Evolutionary conservation across 2,113 vertebrate species (phyloP), one percentile per base, ranked within the genome.

Genomic region (Prietella phreatophila): DNA sequence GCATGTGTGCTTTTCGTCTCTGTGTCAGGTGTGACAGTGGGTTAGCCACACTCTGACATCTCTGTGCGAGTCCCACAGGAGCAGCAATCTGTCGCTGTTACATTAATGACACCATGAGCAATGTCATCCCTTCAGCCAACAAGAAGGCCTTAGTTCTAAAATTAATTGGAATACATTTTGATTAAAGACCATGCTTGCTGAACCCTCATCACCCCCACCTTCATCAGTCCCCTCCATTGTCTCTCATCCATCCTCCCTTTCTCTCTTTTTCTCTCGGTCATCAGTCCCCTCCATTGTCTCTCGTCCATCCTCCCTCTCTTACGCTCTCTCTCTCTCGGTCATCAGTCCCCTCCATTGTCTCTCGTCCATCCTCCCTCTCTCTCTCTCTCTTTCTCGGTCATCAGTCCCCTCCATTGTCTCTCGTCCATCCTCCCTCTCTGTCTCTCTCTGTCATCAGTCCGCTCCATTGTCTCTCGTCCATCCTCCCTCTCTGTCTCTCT

Each of bases 121-220:
- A 89, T 93, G 93, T 94, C 94, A 93, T 95, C 91, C 91, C 93
- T 91, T 93, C 90, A 92, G 92, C 93, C 92, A 95, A 95, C 91
- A 93, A 95, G 94, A 91, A 89, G 92, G 69, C 85, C 90, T 92
- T 96, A 94, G 95, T 96, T 94, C 93, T 94, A 91, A 93, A 94
- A 95, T 95, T 94, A 94, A 95, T 94, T 94, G 89, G 93, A 95
- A 95, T 95, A 94, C 90, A 93, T 95, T 95, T 94, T 95, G 94
- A 95, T 95, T 94, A 95, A 95, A 94, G 94, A 94, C 91, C 92
- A 93, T 88, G 89, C 89, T 89, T 89, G 82, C 56, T 88, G 89
- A 91, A 91, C 90, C 86, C 14, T 30, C 80, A 88, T 47, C 84
- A 63, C 75, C 89, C 87, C 36, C 56, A 82, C 94, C 93, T 92